These are phyloP conservation scores for Danio rerio DNA, from an alignment of 2,113 vertebrate species.

Conservation along the genomic window DNA sequence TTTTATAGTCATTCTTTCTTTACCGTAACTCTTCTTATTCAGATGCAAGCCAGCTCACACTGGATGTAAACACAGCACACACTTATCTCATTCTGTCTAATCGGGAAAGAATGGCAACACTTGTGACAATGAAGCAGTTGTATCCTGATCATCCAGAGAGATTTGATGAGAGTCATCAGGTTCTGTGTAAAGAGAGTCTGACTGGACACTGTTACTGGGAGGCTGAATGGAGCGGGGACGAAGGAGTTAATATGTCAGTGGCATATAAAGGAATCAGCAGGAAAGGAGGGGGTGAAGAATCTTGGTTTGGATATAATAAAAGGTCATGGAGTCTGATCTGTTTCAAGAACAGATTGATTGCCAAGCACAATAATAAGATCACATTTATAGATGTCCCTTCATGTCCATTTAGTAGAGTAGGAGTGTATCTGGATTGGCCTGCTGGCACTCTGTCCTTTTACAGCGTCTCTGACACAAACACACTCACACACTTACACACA, in stretches of 20 bases:
- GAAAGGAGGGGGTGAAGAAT: background rate
- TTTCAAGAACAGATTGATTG: background rate
- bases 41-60: background rate
- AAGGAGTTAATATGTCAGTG: background rate
- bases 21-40: background rate
- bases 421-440: background rate
- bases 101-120: background rate
- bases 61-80: background rate
- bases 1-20: background rate
- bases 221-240: background rate
- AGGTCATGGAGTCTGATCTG: background rate
- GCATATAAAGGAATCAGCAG: background rate
- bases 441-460: background rate
- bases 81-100: background rate
- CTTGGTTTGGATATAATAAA: background rate
- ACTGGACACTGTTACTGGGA: background rate
- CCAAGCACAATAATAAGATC: background rate
- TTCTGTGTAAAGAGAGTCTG: background rate
- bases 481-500: background rate
- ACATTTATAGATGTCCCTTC: background rate
- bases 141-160: background rate
- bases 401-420: background rate
- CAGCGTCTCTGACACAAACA: background rate
- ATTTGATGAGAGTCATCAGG: too few species aligned
- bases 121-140: background rate